Base-by-base conservation (phyloP, 2,797 vertebrate genomes). In the Jordanella pulchra region DNA sequence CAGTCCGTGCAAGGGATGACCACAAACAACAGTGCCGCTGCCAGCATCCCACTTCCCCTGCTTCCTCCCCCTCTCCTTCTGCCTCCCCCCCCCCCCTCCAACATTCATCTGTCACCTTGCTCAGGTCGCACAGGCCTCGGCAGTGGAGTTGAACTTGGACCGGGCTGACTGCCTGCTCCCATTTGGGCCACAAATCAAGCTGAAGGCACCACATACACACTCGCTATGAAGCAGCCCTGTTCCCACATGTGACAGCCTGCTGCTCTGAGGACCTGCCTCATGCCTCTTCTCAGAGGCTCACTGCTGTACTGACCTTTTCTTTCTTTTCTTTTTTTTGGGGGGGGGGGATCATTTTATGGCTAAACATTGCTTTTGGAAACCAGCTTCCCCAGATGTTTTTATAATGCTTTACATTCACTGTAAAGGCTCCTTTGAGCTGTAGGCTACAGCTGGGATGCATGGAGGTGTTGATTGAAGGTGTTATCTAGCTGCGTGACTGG, bases 121-220 rank as follows among this genome's bases (percentile, higher is more conserved):
- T 71, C 25, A 27, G 73, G 79, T 85, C 73, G 0, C 76, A 48
- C 60, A 61, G 82, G 74, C 82, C 73, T 79, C 67, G 39, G 78
- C 63, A 60, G 69, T 23, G 68, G 73, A 76, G 78, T 76, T 84
- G 78, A 83, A 82, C 80, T 77, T 68, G 28, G 65, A 64, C 80
- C 60, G 67, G 76, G 79, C 81, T 58, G 84, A 50, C 64, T 84
- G 81, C 78, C 79, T 35, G 25, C 55, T 85, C 80, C 65, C 82
- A 65, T 79, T 84, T 79, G 77, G 81, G 78, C 79, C 82, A 83
- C 86, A 88, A 89, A 89, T 91, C 86, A 86, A 73, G 71, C 72
- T 35, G 35, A 75, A 65, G 55, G 63, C 68, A 65, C 35, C 56
- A 48, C 74, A 63, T 65, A 42, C 51, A 61, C 63, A 25, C 71